phyloP scores from a whole-genome alignment of 2,888 invertebrate genomes.

The Yponomeuta sedellus region DNA sequence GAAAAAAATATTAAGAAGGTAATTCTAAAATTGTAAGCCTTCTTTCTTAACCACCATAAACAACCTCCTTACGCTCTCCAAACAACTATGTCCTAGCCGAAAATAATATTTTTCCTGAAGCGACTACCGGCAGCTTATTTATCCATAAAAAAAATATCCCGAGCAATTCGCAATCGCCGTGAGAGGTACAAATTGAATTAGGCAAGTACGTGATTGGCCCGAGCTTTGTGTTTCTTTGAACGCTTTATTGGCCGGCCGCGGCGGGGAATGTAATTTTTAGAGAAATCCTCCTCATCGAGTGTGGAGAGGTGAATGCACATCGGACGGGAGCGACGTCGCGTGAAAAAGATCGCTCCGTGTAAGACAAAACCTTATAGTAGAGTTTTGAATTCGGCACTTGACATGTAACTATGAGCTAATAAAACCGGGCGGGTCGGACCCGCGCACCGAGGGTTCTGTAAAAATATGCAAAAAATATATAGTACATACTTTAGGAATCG shows the following conservation, averaged over 20 bases:
- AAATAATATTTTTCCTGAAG: not conserved
- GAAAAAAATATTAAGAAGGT: too few species aligned
- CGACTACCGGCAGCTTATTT: constrained; percentile 19
- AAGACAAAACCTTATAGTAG: too few species aligned
- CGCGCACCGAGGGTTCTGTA: too few species aligned
- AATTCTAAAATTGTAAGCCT: too few species aligned
- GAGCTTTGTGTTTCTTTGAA: constrained; percentile 45
- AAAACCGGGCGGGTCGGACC: too few species aligned
- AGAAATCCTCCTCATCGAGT: constrained; percentile 26
- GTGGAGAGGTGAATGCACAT: not conserved
- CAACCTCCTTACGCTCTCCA: not conserved
- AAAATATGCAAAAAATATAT: too few species aligned
- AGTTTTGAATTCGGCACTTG: too few species aligned
- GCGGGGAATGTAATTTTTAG: constrained; percentile 54
- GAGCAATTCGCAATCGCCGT: constrained; percentile 64
- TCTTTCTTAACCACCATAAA: not conserved
- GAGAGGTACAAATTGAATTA: constrained; percentile 61
- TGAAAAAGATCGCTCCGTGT: not conserved
- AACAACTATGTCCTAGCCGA: not conserved
- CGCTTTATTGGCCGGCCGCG: constrained; percentile 32
- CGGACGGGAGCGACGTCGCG: not conserved
- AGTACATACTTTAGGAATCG: too few species aligned
- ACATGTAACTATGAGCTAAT: too few species aligned
- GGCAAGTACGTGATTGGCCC: constrained; percentile 59
- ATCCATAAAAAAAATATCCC: constrained; percentile 61